Conservation (phyloP, 2,797 vertebrate genomes). For the Sebastes minor region DNA sequence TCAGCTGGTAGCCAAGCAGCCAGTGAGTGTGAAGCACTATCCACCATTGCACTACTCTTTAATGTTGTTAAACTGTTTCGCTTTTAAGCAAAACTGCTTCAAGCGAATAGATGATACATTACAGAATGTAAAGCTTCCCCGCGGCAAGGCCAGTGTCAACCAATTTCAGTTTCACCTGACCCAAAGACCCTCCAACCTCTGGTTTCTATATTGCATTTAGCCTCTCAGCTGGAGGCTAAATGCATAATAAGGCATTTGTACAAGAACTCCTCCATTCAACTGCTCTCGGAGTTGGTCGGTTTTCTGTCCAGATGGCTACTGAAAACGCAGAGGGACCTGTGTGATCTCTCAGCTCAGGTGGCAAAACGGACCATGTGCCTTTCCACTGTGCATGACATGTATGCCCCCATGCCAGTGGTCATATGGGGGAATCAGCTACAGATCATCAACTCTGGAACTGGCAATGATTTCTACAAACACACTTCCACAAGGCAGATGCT, state of each 20-base stretch:
- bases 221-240: neutral
- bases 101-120: neutral
- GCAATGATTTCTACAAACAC: conserved; percentile 13
- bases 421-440: conserved; percentile 11
- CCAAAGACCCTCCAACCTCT: neutral
- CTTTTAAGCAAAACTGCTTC: neutral
- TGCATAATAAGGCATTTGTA: neutral
- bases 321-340: conserved; percentile 15
- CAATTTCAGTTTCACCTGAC: neutral
- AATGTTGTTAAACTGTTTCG: neutral
- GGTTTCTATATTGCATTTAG: neutral
- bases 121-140: neutral
- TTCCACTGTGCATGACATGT: conserved; percentile 7
- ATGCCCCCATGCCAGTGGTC: neutral
- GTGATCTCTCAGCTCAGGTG: conserved; percentile 35
- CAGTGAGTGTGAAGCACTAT: neutral
- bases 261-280: neutral
- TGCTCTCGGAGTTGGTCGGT: neutral
- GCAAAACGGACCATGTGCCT: conserved; percentile 24
- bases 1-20: neutral
- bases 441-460: conserved; percentile 28
- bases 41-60: neutral
- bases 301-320: conserved; percentile 42
- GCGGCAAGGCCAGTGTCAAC: neutral
- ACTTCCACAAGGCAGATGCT: conserved; percentile 13